Evolutionary conservation across 2,888 invertebrate genomes (phyloP), one percentile per base, ranked within the genome.

Genomic region (Phyllotreta striolata): DNA sequence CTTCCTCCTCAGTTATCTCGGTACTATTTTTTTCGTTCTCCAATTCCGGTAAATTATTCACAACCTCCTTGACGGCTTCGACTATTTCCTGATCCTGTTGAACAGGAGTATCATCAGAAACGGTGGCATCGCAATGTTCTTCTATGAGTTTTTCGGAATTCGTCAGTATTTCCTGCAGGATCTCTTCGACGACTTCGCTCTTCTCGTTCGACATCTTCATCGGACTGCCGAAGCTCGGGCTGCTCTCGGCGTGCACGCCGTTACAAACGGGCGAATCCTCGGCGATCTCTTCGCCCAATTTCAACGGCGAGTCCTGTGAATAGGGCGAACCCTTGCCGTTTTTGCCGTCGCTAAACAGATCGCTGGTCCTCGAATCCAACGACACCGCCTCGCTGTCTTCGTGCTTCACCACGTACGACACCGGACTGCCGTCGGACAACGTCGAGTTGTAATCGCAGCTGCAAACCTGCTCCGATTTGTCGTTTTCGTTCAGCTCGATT

Each of bases 291-390:
- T 76, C 72, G 52, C 78, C 78, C 38, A 77, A 77, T 60, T 80
- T 83, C 75, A 77, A 72, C 12, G 80, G 79, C 0, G 80, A 80
- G 69, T 82, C 82, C 76, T 84, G 84, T 6, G 81, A 81, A 67
- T 84, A 85, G 60, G 84, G 85, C 76, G 86, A 87, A 73, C 86
- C 85, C 78, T 89, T 89, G 72, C 87, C 87, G 69, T 80, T 76
- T 72, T 81, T 81, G 47, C 87, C 86, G 78, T 89, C 87, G 83
- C 88, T 88, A 76, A 87, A 88, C 63, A 84, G 76, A 67, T 85
- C 85, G 75, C 85, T 85, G 63, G 84, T 78, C 76, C 84, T 78
- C 8, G 85, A 85, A 73, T 85, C 85, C 71, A 84, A 73, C 1
- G 85, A 85, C 14, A 84, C 82, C 67, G 81, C 83, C 72, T 86